These are phyloP conservation scores for Ptyas mucosa DNA, from an alignment of 2,113 vertebrate genomes.

Conservation along the genomic window DNA sequence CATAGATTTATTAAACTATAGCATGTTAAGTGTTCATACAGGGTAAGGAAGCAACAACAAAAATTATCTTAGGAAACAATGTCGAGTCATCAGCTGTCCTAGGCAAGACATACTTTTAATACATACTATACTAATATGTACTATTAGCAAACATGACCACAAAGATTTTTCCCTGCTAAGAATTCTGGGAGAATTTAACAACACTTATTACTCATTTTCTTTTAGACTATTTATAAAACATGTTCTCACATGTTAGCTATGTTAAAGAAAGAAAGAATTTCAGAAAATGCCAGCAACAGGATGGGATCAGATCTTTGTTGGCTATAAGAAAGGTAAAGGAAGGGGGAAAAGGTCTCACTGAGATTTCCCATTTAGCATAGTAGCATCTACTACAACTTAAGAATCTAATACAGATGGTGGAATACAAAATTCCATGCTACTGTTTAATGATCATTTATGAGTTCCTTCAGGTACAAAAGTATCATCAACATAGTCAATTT, in stretches of 20 bases:
- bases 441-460: background rate
- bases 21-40: background rate
- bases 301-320: background rate
- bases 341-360: background rate
- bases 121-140: background rate
- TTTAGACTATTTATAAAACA: background rate
- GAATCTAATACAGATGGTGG: background rate
- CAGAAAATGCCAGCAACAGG: background rate
- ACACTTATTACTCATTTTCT: constrained; percentile 6
- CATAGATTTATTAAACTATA: background rate
- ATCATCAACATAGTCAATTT: background rate
- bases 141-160: background rate
- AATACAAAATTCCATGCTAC: rapidly evolving
- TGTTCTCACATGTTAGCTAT: constrained; percentile 45
- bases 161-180: constrained; percentile 21
- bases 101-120: constrained; percentile 4
- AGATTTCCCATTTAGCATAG: background rate
- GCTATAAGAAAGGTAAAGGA: background rate
- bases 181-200: constrained; percentile 28
- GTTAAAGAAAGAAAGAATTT: constrained; percentile 39
- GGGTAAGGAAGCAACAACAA: background rate
- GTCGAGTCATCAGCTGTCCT: background rate
- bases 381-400: background rate
- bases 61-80: background rate
- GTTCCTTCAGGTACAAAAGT: background rate